Base-by-base conservation (phyloP, 2,113 vertebrate species). In the Pollimyrus isidori region DNA sequence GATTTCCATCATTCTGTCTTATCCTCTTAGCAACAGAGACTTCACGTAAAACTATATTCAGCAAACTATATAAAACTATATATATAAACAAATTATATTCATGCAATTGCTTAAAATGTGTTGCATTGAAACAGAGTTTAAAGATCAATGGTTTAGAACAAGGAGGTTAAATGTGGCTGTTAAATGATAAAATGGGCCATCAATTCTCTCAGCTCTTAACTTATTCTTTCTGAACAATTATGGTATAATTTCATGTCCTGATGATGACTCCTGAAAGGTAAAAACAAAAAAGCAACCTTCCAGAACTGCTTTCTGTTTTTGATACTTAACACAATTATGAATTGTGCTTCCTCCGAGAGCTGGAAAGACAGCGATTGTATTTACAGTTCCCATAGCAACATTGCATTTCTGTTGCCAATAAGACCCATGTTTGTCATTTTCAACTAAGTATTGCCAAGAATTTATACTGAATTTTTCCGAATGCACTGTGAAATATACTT, bases 361-460 rank as follows among this genome's bases (percentile, higher is more conserved):
- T 92, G 92, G 53, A 94, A 95, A 87, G 56, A 92, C 86, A 92
- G 95, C 93, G 90, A 94, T 94, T 95, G 94, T 95, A 93, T 95
- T 95, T 96, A 91, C 95, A 92, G 97, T 98, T 98, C 96, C 97
- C 96, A 96, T 97, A 97, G 97, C 95, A 97, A 98, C 96, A 90
- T 93, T 96, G 97, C 93, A 96, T 96, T 96, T 96, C 95, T 94
- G 93, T 96, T 95, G 94, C 94, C 96, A 95, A 95, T 97, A 97
- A 96, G 96, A 96, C 95, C 95, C 93, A 96, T 39, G 39, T 89
- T 89, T 93, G 93, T 95, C 95, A 19, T 82, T 85, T 87, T 91
- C 42, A 26, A 92, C 94, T 95, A 93, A 94, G 94, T 94, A 56
- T 45, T 23, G 30, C 35, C 9, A 35, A 86, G 45, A 86, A 84